Evolutionary conservation across 2,113 vertebrate species (phyloP).

Genomic region (Peromyscus leucopus): DNA sequence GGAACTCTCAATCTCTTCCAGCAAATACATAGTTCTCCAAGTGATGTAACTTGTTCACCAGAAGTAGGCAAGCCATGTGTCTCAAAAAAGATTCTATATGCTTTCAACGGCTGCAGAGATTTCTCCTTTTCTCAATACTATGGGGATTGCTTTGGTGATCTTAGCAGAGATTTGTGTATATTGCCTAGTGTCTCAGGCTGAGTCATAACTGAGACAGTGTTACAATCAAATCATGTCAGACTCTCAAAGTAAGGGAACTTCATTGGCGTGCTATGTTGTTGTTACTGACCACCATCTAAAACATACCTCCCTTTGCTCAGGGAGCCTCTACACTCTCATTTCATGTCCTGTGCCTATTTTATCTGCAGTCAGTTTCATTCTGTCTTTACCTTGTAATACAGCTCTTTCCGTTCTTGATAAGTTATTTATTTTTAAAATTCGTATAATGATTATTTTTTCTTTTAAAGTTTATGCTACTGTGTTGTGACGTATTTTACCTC

Average conservation of each 20-base stretch:
- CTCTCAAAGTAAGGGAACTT: accelerated
- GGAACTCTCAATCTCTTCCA: neutral
- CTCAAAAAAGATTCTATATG: too few relatives aligned
- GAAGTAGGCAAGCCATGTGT: neutral
- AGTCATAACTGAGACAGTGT: neutral
- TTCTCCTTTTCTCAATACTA: neutral
- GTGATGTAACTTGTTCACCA: neutral
- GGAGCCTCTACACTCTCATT: neutral
- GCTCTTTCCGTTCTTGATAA: neutral
- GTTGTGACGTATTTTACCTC: neutral
- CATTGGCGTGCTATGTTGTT: neutral
- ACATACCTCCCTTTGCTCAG: too few relatives aligned
- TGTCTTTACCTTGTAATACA: neutral
- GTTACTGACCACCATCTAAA: neutral
- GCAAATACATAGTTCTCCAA: neutral
- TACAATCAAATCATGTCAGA: neutral
- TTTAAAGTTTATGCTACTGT: neutral
- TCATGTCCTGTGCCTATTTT: neutral
- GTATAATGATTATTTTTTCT: neutral
- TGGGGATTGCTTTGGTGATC: neutral
- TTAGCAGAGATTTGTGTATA: neutral
- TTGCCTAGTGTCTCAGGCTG: neutral
- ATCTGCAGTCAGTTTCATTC: neutral
- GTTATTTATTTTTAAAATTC: neutral
- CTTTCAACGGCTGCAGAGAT: neutral